These are phyloP conservation scores for Conger conger DNA, from an alignment of 2,113 vertebrate genomes.

Conservation along the genomic window DNA sequence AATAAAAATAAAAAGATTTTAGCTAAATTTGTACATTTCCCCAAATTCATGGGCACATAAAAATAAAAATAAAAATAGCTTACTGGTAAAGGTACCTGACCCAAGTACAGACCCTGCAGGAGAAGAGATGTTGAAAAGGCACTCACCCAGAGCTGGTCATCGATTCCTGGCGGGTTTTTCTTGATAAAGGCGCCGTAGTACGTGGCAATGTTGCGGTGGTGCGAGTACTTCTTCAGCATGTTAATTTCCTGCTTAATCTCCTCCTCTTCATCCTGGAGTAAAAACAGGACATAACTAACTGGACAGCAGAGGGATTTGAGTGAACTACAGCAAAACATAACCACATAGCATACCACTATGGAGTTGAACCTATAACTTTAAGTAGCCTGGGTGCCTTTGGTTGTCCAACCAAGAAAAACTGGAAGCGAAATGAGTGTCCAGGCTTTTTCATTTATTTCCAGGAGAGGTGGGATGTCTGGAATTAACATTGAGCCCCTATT, in stretches of 20 bases:
- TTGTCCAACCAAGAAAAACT: too few relatives aligned
- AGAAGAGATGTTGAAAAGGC: background rate
- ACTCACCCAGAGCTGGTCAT: constrained; percentile 93
- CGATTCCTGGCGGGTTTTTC: constrained; percentile 96
- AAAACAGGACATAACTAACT: constrained; percentile 6
- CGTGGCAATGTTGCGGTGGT: constrained; percentile 90
- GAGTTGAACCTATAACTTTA: background rate
- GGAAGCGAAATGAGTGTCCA: too few relatives aligned
- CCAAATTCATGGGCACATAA: too few relatives aligned
- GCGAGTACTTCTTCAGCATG: constrained; percentile 98
- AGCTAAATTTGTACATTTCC: too few relatives aligned
- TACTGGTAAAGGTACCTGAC: too few relatives aligned
- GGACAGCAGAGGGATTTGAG: background rate
- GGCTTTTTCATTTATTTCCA: too few relatives aligned
- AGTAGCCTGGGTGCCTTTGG: background rate
- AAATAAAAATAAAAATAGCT: too few relatives aligned
- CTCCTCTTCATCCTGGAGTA: constrained; percentile 92
- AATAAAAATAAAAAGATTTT: too few relatives aligned
- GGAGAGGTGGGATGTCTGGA: too few relatives aligned
- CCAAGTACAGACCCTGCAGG: background rate
- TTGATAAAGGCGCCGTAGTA: constrained; percentile 98
- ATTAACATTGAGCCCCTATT: too few relatives aligned
- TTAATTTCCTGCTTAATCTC: constrained; percentile 99
- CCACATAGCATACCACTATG: background rate
- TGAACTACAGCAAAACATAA: background rate